Percentiles rank a stretch among this genome's conserved stretches.
Conservation (phyloP, 2,888 invertebrate genomes). For the Ischnura elegans region DNA sequence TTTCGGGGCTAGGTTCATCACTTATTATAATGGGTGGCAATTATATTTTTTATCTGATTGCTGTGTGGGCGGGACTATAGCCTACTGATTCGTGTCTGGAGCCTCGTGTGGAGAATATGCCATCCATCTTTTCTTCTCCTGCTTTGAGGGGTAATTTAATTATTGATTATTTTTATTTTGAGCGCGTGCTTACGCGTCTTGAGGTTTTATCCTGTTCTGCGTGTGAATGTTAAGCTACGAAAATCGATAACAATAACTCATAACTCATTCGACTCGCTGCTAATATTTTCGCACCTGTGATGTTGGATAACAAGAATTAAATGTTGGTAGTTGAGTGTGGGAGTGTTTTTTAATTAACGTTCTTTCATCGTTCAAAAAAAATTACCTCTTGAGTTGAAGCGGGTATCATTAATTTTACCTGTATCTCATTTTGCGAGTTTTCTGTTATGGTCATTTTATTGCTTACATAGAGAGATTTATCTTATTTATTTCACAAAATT, state of each 20-base stretch:
- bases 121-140: neutral
- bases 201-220: neutral
- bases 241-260: neutral
- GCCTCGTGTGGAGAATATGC: neutral
- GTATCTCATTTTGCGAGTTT: too few species aligned
- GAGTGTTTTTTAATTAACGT: too few species aligned
- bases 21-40: neutral
- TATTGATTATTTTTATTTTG: neutral
- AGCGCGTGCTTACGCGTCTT: neutral
- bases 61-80: neutral
- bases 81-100: neutral
- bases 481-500: too few species aligned
- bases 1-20: neutral
- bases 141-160: too few species aligned
- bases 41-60: constrained; percentile 17
- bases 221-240: neutral
- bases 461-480: too few species aligned
- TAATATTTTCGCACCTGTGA: neutral
- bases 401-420: too few species aligned
- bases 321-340: too few species aligned
- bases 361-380: too few species aligned
- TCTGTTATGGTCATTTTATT: too few species aligned
- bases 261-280: neutral
- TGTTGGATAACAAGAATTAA: neutral
- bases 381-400: too few species aligned